A percentile compares a stretch with the other conserved stretches of the same genome.
phyloP scores from a whole-genome alignment of 2,888 invertebrate species.

The Oscheius sp. region DNA sequence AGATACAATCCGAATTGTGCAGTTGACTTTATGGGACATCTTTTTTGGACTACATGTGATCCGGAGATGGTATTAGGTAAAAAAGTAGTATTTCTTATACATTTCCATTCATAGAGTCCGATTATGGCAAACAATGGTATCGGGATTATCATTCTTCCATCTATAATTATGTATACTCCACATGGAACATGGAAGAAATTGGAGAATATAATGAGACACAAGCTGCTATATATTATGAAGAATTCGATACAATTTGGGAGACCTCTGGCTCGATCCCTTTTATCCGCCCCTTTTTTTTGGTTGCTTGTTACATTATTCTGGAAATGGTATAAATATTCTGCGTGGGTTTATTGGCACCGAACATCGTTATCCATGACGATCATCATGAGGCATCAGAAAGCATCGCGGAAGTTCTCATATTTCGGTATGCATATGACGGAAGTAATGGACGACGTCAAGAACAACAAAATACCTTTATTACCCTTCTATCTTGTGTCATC shows the following conservation, averaged over 20 bases:
- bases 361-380: background rate
- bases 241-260: background rate
- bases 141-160: background rate
- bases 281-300: background rate
- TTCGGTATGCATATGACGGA: too few species aligned
- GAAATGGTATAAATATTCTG: background rate
- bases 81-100: too few species aligned
- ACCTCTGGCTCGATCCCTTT: background rate
- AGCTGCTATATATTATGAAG: background rate
- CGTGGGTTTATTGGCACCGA: background rate
- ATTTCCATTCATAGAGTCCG: too few species aligned
- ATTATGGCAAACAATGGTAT: conserved; percentile 1
- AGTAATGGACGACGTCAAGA: too few species aligned
- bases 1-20: background rate
- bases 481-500: conserved; percentile 26
- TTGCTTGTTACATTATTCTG: background rate
- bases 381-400: background rate
- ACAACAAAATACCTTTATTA: too few species aligned
- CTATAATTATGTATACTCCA: conserved; percentile 6
- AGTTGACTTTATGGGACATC: background rate
- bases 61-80: background rate
- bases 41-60: background rate
- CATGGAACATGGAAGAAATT: conserved; percentile 5
- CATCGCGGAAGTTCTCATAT: conserved; percentile 1
- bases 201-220: background rate